Percentiles rank a stretch among this genome's conserved stretches.
Evolutionary conservation across 1,140 invertebrate species (phyloP).

Genomic region (Armadillidium nasatum): DNA sequence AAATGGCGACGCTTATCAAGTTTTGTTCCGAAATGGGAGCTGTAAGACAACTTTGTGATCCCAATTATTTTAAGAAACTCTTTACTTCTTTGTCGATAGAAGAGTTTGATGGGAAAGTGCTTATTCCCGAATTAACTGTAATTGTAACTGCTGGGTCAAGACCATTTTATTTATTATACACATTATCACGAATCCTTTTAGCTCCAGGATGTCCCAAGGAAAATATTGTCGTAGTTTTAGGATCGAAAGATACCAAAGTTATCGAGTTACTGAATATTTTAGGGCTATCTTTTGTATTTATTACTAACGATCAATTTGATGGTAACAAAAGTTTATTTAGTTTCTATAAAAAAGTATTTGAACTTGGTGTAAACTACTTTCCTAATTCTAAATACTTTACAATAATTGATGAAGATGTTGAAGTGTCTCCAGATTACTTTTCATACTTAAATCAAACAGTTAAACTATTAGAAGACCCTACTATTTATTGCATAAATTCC

Average conservation of each 20-base stretch:
- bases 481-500: constrained; percentile 61
- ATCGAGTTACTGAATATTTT: background rate
- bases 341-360: background rate
- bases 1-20: background rate
- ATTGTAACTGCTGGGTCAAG: background rate
- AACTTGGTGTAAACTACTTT: background rate
- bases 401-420: constrained; percentile 61
- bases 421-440: constrained; percentile 63
- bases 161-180: background rate
- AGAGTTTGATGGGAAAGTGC: background rate
- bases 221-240: background rate
- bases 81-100: background rate
- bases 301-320: background rate
- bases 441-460: constrained; percentile 61
- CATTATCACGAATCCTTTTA: background rate
- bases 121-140: background rate
- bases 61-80: background rate
- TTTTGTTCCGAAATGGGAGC: background rate
- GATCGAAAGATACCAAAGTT: background rate
- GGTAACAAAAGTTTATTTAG: background rate
- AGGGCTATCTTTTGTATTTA: background rate
- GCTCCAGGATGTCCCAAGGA: background rate
- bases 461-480: constrained; percentile 56
- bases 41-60: background rate
- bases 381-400: background rate